A percentile compares a stretch with the other conserved stretches of the same genome.
These are phyloP conservation scores for Gila robusta DNA, from an alignment of 2,797 vertebrate genomes.

Conservation along the genomic window DNA sequence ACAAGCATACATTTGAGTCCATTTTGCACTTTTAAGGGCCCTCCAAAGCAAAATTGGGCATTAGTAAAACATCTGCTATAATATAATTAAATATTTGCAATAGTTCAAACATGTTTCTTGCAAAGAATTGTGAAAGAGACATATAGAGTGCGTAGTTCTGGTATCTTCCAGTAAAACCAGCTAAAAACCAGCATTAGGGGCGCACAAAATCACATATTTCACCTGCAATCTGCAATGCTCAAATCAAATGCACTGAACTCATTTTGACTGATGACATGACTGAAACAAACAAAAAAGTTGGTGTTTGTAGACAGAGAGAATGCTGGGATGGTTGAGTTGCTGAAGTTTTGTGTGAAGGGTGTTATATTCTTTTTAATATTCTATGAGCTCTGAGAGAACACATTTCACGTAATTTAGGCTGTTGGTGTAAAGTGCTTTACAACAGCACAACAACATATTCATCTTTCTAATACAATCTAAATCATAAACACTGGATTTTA, in stretches of 20 bases:
- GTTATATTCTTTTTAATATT: constrained; percentile 44
- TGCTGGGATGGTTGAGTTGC: background rate
- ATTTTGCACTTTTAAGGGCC: background rate
- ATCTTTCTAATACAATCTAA: background rate
- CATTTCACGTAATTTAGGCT: constrained; percentile 6
- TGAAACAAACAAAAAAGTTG: background rate
- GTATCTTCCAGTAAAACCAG: background rate
- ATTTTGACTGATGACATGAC: constrained; percentile 22
- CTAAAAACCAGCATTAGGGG: background rate
- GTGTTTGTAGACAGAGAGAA: background rate
- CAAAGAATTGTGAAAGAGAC: background rate
- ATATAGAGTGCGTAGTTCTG: background rate
- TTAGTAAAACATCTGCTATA: background rate
- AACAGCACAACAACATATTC: background rate
- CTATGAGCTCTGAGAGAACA: constrained; percentile 34
- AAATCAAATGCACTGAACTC: background rate
- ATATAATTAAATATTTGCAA: background rate
- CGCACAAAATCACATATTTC: background rate
- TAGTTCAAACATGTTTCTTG: background rate
- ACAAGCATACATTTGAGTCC: background rate
- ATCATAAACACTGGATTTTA: background rate
- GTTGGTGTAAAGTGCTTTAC: background rate
- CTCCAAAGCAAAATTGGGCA: background rate
- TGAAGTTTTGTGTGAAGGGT: background rate
- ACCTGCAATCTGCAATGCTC: background rate